Evolutionary conservation across 2,888 invertebrate genomes (phyloP).

Genomic region (Drosophila demipolita): DNA sequence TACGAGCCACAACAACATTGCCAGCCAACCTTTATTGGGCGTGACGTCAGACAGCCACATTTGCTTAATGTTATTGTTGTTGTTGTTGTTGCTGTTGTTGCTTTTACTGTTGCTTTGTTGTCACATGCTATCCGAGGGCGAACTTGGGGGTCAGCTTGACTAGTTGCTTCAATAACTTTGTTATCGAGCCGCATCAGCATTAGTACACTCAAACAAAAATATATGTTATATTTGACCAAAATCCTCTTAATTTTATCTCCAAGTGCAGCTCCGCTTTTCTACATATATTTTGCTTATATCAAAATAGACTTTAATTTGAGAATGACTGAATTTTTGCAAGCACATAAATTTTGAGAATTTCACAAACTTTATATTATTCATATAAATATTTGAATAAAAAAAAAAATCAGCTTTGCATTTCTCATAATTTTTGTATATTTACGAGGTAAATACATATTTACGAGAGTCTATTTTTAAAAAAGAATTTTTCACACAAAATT

Average conservation of each 20-base stretch:
- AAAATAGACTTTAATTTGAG: too few relatives aligned
- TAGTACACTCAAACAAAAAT: not conserved
- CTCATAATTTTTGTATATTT: not conserved
- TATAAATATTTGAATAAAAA: not conserved
- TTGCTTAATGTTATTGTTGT: not conserved
- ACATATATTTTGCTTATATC: not conserved
- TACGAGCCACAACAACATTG: not conserved
- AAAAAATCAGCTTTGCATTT: not conserved
- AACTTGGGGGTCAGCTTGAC: constrained; percentile 24
- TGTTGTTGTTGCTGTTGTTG: not conserved
- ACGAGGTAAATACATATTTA: not conserved
- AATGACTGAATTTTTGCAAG: not conserved
- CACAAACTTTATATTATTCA: not conserved
- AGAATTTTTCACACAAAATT: not conserved
- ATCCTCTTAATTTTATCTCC: not conserved
- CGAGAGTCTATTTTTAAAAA: not conserved
- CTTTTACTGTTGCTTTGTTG: constrained; percentile 5
- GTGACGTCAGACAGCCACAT: constrained; percentile 29
- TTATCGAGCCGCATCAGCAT: constrained; percentile 37
- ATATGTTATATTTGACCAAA: not conserved
- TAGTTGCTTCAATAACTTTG: constrained; percentile 55
- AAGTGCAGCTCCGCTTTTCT: not conserved
- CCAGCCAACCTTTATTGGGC: constrained; percentile 28
- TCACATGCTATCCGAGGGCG: not conserved
- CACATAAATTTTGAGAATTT: not conserved